These are phyloP conservation scores for Chrysomallon squamiferum DNA, from an alignment of 1,140 invertebrate species.

Conservation along the genomic window DNA sequence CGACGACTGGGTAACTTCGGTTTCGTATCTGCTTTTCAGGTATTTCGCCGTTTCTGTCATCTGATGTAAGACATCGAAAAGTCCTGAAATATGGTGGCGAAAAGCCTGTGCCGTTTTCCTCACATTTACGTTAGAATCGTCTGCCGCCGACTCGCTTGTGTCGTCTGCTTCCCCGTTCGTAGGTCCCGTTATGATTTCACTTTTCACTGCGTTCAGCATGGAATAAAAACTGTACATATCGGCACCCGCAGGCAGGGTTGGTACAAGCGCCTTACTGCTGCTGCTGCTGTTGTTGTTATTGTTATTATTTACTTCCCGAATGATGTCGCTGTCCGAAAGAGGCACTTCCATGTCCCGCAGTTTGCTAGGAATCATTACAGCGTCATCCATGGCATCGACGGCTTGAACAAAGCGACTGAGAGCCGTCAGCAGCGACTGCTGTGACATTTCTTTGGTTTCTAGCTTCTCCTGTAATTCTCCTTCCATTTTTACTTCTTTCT, in stretches of 20 bases:
- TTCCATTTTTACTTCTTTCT: slow-evolving; percentile 12
- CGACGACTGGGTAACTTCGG: slow-evolving; percentile 27
- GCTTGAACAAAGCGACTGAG: slow-evolving; percentile 45
- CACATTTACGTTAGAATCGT: slow-evolving; percentile 21
- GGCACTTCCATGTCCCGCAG: slow-evolving; percentile 42
- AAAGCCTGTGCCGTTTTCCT: slow-evolving; percentile 43
- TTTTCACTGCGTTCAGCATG: slow-evolving; percentile 39
- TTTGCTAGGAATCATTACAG: slow-evolving; percentile 49
- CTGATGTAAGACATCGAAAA: slow-evolving; percentile 43
- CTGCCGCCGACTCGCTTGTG: slow-evolving; percentile 14
- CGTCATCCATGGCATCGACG: slow-evolving; percentile 46
- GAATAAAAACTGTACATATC: slow-evolving; percentile 46
- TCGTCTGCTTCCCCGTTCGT: slow-evolving; percentile 17
- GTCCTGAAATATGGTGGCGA: slow-evolving; percentile 39
- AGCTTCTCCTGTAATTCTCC: slow-evolving; percentile 7
- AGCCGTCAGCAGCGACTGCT: slow-evolving; percentile 38
- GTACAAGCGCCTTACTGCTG: slow-evolving; percentile 30
- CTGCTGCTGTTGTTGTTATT: slow-evolving; percentile 26
- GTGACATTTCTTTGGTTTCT: not conserved
- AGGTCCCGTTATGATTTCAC: slow-evolving; percentile 37
- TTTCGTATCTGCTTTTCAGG: slow-evolving; percentile 38
- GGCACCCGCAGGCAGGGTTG: slow-evolving; percentile 19
- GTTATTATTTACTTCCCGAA: slow-evolving; percentile 20
- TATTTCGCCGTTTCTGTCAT: slow-evolving; percentile 47
- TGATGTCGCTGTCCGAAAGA: slow-evolving; percentile 14